Evolutionary conservation across 2,113 vertebrate genomes (phyloP).

Genomic region (Menura novaehollandiae): DNA sequence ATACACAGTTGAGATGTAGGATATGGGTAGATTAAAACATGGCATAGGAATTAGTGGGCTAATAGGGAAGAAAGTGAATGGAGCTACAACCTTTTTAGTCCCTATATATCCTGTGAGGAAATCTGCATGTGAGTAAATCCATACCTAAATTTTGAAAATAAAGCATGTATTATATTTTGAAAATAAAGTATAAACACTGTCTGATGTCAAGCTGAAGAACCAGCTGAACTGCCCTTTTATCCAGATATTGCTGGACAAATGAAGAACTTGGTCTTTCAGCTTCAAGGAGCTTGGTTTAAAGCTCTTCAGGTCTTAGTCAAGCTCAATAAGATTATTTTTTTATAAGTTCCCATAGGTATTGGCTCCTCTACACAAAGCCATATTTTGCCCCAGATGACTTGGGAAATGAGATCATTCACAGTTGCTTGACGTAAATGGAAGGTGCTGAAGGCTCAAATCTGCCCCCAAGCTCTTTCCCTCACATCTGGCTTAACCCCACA

Average conservation of each 20-base stretch:
- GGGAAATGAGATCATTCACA: constrained; percentile 55
- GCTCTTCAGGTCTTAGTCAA: neutral
- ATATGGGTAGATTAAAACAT: neutral
- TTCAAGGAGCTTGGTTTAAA: neutral
- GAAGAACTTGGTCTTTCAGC: neutral
- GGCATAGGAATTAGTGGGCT: neutral
- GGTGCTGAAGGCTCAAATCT: constrained; percentile 42
- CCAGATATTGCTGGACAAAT: neutral
- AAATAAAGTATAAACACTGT: neutral
- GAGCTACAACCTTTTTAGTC: neutral
- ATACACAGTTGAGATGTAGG: neutral
- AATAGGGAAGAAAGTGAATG: neutral
- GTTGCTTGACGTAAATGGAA: constrained; percentile 37
- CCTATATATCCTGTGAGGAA: neutral
- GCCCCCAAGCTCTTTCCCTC: constrained; percentile 31
- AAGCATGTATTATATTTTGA: neutral
- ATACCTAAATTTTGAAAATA: neutral
- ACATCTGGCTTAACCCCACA: constrained; percentile 55
- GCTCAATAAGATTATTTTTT: neutral
- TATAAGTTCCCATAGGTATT: neutral
- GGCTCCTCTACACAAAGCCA: neutral
- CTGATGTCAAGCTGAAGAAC: neutral
- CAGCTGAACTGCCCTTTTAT: neutral
- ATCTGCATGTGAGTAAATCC: neutral
- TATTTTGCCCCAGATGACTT: constrained; percentile 41